phyloP scores from a whole-genome alignment of 1,140 invertebrate species.

The Oscheius sp. region DNA sequence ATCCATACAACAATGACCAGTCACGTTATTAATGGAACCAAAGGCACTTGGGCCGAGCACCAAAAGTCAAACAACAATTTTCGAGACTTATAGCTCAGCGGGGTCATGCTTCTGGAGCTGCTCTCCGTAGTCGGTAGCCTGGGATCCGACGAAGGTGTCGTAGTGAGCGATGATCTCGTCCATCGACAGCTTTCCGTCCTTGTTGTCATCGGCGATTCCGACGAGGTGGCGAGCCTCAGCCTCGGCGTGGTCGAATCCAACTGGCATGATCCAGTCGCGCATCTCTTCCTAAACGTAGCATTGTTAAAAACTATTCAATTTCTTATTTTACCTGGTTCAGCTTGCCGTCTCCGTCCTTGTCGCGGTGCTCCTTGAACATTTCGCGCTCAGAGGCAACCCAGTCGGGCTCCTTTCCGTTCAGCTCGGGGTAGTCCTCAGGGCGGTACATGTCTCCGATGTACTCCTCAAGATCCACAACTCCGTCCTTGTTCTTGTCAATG shows the following conservation, averaged over 20 bases:
- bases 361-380: slow-evolving; percentile 79
- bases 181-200: slow-evolving; percentile 83
- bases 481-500: slow-evolving; percentile 92
- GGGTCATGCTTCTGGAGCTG: slow-evolving; percentile 83
- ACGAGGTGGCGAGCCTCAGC: slow-evolving; percentile 93
- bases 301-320: neutral
- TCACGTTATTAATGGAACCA: neutral
- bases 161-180: slow-evolving; percentile 91
- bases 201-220: slow-evolving; percentile 84
- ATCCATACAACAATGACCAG: neutral
- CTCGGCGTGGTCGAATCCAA: slow-evolving; percentile 92
- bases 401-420: slow-evolving; percentile 78
- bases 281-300: slow-evolving; percentile 69
- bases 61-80: neutral
- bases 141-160: slow-evolving; percentile 94
- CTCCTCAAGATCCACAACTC: slow-evolving; percentile 70
- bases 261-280: slow-evolving; percentile 85
- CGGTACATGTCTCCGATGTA: slow-evolving; percentile 82
- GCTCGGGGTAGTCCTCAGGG: slow-evolving; percentile 67
- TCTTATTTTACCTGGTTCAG: slow-evolving; percentile 70
- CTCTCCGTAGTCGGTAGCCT: slow-evolving; percentile 97
- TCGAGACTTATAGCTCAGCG: slow-evolving; percentile 53
- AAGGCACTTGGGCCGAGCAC: neutral
- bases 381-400: slow-evolving; percentile 92
- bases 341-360: slow-evolving; percentile 82